Percentiles rank a stretch among this genome's conserved stretches.
Conservation (phyloP, 2,888 invertebrate species). For the Eristalinus aeneus region DNA sequence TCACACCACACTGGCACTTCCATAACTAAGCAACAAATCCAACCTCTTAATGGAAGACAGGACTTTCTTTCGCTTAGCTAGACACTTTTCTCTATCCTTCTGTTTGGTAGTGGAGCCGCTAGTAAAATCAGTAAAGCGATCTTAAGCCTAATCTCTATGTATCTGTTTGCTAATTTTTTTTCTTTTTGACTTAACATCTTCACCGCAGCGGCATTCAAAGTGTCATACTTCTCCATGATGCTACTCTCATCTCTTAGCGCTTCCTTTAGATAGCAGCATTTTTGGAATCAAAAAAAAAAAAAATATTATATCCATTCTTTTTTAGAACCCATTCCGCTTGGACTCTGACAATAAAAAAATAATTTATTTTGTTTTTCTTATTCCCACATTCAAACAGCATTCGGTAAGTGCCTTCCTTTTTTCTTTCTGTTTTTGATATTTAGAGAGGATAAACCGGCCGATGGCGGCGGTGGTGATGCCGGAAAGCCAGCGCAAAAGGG, state of each 20-base stretch:
- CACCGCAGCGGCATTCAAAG: slow-evolving; percentile 15
- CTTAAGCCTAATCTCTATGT: not conserved
- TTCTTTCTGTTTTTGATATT: slow-evolving; percentile 18
- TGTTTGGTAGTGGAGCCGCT: not conserved
- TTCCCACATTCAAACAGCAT: slow-evolving; percentile 59
- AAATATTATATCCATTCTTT: not conserved
- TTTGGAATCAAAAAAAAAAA: not conserved
- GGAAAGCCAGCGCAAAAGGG: not conserved
- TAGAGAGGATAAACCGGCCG: not conserved
- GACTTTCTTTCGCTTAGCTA: not conserved
- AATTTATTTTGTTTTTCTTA: slow-evolving; percentile 45
- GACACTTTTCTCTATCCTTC: not conserved
- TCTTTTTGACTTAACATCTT: slow-evolving; percentile 21
- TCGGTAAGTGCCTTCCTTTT: slow-evolving; percentile 64
- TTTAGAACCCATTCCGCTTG: slow-evolving; percentile 36
- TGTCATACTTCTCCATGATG: slow-evolving; percentile 13
- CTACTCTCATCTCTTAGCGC: slow-evolving; percentile 29
- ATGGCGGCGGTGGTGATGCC: not conserved
- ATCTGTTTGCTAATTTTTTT: not conserved
- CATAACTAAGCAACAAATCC: not conserved
- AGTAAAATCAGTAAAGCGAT: not conserved
- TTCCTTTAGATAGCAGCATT: slow-evolving; percentile 35
- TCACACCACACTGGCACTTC: no score
- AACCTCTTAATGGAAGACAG: not conserved
- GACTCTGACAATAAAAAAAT: slow-evolving; percentile 44